Evolutionary conservation across 2,113 vertebrate genomes (phyloP), one percentile per base, ranked within the genome.

Genomic region (Lutjanus erythropterus): DNA sequence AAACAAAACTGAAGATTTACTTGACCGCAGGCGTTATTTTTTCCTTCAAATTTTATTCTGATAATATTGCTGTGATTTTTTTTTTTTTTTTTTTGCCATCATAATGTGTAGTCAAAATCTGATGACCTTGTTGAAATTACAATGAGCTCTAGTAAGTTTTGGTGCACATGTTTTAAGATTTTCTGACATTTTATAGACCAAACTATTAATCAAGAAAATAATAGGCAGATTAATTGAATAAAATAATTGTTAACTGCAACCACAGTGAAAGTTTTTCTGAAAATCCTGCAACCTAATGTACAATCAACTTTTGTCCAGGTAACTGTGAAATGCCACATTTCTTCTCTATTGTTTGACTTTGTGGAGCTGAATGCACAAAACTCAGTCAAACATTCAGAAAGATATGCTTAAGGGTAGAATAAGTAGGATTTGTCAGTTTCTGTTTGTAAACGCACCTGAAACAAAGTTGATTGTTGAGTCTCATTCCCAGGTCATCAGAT

Each of bases 321-420:
- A 5, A 31, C 18, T 19, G 16, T 59, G 15, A 37, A 25, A 44
- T 2, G 33, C 94, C 15, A 16, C 9, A 25, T 14, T 42, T 62
- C 15, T 56, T 58, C 6, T 31, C 1, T 41, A 5, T 3, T 16
- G 23, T 29, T 52, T 25, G n/a, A 1, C 25, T 56, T 56, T 23
- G 25, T n/a, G 21, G 3, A 21, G 6, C 25, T 31, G 7, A 31
- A 39, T 5, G 29, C 10, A 52, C 33, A 42, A 52, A 64, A 29
- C 18, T 9, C 27, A 49, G 2, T 47, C 14, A 21, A 10, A 21
- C 4, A 5, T 61, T 52, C 15, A 35, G 18, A 59, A 25, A n/a
- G 27, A 62, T 27, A 14, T 9, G n/a, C 50, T 52, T 44, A 23
- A 62, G 23, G n/a, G n/a, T n/a, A n/a, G n/a, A n/a, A n/a, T n/a